Percentiles rank a stretch among this genome's conserved stretches.
phyloP scores from a whole-genome alignment of 2,113 vertebrate genomes.

The Leptobrachium ailaonicum region DNA sequence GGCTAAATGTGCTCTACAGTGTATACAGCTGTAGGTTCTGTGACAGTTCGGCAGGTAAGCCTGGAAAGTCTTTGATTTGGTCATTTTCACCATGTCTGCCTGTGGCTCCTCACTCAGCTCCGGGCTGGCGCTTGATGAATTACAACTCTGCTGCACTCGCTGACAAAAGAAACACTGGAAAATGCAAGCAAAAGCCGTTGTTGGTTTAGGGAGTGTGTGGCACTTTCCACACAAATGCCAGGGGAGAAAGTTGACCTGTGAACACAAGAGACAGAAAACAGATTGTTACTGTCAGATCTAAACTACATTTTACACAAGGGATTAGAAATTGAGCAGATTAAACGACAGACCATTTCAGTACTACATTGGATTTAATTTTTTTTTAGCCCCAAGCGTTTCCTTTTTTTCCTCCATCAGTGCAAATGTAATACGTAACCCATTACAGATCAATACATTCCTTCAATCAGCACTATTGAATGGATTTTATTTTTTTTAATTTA shows the following conservation, averaged over 20 bases:
- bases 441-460: no score
- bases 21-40: conserved; percentile 97
- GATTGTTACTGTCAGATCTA: no score
- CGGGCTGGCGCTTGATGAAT: conserved; percentile 82
- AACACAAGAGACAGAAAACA: conserved; percentile 21
- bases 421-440: no score
- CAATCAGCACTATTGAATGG: no score
- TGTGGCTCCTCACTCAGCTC: conserved; percentile 80
- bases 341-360: no score
- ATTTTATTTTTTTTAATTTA: no score
- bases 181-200: conserved; percentile 94
- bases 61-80: conserved; percentile 98
- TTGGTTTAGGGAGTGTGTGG: conserved; percentile 89
- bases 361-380: no score
- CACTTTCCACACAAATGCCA: conserved; percentile 87
- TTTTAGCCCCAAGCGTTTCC: no score
- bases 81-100: conserved; percentile 97
- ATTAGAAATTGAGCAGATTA: no score
- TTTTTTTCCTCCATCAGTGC: no score
- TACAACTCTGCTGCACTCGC: conserved; percentile 88
- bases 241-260: conserved; percentile 84
- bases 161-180: conserved; percentile 94
- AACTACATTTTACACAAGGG: no score
- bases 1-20: conserved; percentile 97
- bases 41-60: conserved; percentile 95